A percentile compares a stretch with the other conserved stretches of the same genome.
These are phyloP conservation scores for Chymomyza costata DNA, from an alignment of 1,140 invertebrate species.

Conservation along the genomic window DNA sequence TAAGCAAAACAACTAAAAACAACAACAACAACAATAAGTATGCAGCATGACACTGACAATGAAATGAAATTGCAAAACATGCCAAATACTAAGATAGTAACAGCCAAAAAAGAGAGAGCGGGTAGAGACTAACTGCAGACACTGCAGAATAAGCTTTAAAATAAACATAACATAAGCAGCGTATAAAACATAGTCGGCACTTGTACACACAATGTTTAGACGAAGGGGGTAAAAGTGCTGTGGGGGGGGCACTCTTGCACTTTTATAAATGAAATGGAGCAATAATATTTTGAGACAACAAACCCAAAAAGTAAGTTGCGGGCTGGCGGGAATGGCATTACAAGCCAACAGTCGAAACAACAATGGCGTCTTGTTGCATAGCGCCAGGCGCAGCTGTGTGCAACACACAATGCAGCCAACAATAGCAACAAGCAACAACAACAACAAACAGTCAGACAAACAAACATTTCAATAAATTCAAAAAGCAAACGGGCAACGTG, in stretches of 20 bases:
- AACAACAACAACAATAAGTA: no score
- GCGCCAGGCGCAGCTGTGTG: constrained; percentile 19
- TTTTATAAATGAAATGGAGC: constrained; percentile 73
- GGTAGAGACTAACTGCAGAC: constrained; percentile 15
- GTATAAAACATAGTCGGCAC: constrained; percentile 29
- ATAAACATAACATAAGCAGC: constrained; percentile 16
- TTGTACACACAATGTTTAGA: constrained; percentile 20
- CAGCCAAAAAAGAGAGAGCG: no score
- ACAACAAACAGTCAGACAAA: constrained; percentile 48
- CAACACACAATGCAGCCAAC: neutral
- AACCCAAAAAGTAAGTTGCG: constrained; percentile 23
- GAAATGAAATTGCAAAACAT: constrained; percentile 59
- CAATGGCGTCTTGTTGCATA: constrained; percentile 29
- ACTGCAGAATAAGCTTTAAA: constrained; percentile 24
- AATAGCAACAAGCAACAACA: constrained; percentile 24
- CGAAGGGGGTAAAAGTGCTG: neutral
- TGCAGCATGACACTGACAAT: constrained; percentile 53
- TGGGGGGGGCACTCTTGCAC: constrained; percentile 21
- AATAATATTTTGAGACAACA: constrained; percentile 72
- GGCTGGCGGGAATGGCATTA: no score
- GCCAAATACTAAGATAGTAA: no score
- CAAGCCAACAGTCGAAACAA: constrained; percentile 23
- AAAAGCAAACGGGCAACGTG: constrained; percentile 35
- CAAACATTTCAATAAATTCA: constrained; percentile 73
- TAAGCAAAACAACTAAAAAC: neutral